These are phyloP conservation scores for Rhopalosiphum nymphaeae DNA, from an alignment of 2,888 invertebrate species.

Conservation along the genomic window DNA sequence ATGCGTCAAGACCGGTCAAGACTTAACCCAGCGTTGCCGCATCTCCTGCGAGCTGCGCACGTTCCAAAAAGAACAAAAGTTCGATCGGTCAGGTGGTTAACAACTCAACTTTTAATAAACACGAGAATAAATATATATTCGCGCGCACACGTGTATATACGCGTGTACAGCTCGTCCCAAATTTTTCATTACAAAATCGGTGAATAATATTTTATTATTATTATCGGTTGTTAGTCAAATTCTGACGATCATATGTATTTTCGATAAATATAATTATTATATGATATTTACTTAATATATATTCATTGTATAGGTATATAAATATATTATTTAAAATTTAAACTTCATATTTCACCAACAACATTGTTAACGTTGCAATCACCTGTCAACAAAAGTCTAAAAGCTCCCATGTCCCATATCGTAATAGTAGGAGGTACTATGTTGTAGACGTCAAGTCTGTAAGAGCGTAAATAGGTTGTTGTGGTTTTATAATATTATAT, in stretches of 20 bases:
- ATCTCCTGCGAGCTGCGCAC: not conserved
- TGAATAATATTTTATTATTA: not conserved
- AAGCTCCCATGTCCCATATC: not conserved
- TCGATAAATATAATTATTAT: not conserved
- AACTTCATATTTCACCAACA: not conserved
- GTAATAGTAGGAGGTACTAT: not conserved
- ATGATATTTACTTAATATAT: not conserved
- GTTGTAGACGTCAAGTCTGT: not conserved
- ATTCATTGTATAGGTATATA: too few species aligned
- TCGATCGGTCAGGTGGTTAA: not conserved
- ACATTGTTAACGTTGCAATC: not conserved
- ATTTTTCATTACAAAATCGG: not conserved
- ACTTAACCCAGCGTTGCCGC: slow-evolving; percentile 12
- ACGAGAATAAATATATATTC: not conserved
- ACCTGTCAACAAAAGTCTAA: not conserved
- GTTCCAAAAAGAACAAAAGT: not conserved
- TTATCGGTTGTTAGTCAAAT: not conserved
- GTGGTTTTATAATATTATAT: not conserved
- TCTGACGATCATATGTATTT: not conserved
- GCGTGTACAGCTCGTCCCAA: not conserved
- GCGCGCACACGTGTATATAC: not conserved
- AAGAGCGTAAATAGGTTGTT: not conserved
- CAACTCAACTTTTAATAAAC: not conserved
- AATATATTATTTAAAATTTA: too few species aligned
- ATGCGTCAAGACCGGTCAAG: not conserved